Base-by-base conservation (phyloP, 2,797 vertebrate genomes). In the Balearica regulorum region DNA sequence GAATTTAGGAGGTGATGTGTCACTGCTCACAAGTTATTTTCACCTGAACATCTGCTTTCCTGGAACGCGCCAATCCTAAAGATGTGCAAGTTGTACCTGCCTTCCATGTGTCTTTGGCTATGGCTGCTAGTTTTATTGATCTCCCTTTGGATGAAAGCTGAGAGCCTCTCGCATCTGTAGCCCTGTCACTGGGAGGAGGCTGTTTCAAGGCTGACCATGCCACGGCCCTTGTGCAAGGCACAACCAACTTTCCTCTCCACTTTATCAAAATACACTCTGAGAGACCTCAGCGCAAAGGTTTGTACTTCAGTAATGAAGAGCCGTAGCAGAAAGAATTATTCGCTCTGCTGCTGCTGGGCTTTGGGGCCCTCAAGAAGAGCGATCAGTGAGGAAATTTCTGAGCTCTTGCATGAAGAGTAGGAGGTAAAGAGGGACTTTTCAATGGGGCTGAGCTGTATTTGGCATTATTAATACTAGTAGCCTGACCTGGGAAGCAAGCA, bases 1-100 rank as follows among this genome's bases (percentile, higher is more conserved):
- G 46, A 62, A 58, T 89, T 84, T 71, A 54, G 53, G 46, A 35
- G 21, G 15, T 39, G 41, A n/a, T 13, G 3, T 53, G 14, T 29
- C 22, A 13, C 53, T 41, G 39, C 37, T 57, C 12, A 29, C 3
- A 13, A 84, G n/a, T 51, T 61, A 29, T 13, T 72, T 25, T 22
- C 37, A 19, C 9, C 29, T 14, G 46, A 54, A 33, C 0, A 0
- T 7, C 2, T 4, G 12, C 53, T 78, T 53, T 0, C 0, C 41
- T 61, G 41, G 15, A 33, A 57, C 0, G 3, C 33, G 15, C 6
- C 22, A 81, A 58, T 84, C 37, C 29, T 37, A 44, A 57, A 24
- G 33, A 33, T 8, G 2, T 6, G 21, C 33, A n/a, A 15, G 12
- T 33, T 0, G 0, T 58, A 29, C 17, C 8, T 48, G 1, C 17